These are phyloP conservation scores for Xenotilapia leptura DNA, from an alignment of 2,113 vertebrate species.

Conservation along the genomic window DNA sequence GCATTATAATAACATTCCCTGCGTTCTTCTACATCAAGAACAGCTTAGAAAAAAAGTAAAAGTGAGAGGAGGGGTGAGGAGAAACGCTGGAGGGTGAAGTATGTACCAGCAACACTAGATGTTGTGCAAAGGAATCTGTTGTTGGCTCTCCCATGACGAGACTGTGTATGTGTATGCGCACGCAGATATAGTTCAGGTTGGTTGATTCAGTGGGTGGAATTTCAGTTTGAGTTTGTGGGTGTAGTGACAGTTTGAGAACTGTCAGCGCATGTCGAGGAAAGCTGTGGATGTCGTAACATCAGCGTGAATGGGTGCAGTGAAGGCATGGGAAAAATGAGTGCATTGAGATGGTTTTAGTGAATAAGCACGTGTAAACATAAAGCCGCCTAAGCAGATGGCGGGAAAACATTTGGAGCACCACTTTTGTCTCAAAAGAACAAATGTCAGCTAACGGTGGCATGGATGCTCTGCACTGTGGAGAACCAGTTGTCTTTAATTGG, in stretches of 20 bases:
- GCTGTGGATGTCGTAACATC: conserved; percentile 29
- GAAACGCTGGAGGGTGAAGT: conserved; percentile 28
- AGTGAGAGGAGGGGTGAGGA: not conserved
- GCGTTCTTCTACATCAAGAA: conserved; percentile 46
- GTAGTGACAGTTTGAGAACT: conserved; percentile 56
- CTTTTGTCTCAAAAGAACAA: not conserved
- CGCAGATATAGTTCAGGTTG: conserved; percentile 8
- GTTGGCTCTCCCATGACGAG: conserved; percentile 59
- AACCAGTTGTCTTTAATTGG: not conserved
- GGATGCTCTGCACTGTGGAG: not conserved
- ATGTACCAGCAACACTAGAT: conserved; percentile 16
- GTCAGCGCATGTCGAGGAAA: conserved; percentile 42
- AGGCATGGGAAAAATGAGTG: not conserved
- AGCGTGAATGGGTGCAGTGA: conserved; percentile 16
- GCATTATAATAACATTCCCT: conserved; percentile 73
- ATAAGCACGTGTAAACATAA: not conserved
- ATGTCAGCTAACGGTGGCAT: not conserved
- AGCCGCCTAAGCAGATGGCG: not conserved
- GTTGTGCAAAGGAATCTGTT: conserved; percentile 37
- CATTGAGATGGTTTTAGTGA: not conserved
- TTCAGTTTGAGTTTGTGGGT: conserved; percentile 53
- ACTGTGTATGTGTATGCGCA: not conserved
- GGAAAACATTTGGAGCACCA: not conserved
- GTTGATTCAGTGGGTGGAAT: conserved; percentile 34
- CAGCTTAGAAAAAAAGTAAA: conserved; percentile 4